Percentiles rank a stretch among this genome's conserved stretches.
phyloP scores from a whole-genome alignment of 1,140 invertebrate genomes.

The Ericerus pela region DNA sequence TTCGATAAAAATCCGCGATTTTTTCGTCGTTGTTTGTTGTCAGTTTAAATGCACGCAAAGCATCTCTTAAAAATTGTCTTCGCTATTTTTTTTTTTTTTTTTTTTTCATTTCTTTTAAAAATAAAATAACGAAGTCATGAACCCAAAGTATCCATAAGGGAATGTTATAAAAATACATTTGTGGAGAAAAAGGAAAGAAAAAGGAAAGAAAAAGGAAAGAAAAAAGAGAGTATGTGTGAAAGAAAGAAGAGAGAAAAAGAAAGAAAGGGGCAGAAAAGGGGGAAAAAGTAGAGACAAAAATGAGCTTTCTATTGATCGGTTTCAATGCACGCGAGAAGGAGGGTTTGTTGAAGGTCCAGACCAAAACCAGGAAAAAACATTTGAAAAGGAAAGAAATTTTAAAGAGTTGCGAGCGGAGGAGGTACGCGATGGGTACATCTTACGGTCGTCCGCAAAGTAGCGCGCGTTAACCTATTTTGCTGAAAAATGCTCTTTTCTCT shows the following conservation, averaged over 20 bases:
- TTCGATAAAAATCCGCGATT: too few species aligned
- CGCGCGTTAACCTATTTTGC: conserved; percentile 10
- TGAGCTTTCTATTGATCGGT: conserved; percentile 12
- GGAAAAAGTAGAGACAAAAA: too few species aligned
- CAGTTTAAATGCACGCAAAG: too few species aligned
- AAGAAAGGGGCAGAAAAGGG: too few species aligned
- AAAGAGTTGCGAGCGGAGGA: not conserved
- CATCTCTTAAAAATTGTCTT: too few species aligned
- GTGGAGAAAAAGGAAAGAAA: too few species aligned
- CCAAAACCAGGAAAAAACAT: conserved; percentile 10
- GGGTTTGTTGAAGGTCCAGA: conserved; percentile 8
- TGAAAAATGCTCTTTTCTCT: conserved; percentile 7
- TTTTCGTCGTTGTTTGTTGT: too few species aligned
- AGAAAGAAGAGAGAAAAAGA: too few species aligned
- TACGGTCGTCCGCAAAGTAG: conserved; percentile 9
- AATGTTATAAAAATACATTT: conserved; percentile 8
- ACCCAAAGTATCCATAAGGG: conserved; percentile 9
- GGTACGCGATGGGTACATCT: too few species aligned
- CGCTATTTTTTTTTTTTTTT: too few species aligned
- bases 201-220: too few species aligned
- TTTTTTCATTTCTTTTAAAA: not conserved
- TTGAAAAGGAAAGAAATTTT: conserved; percentile 10
- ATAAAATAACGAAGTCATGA: conserved; percentile 1
- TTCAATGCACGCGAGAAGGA: not conserved
- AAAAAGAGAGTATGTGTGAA: too few species aligned